Percentiles rank a stretch among this genome's conserved stretches.
These are phyloP conservation scores for Vulpes vulpes DNA, from an alignment of 2,113 vertebrate species.

Conservation along the genomic window DNA sequence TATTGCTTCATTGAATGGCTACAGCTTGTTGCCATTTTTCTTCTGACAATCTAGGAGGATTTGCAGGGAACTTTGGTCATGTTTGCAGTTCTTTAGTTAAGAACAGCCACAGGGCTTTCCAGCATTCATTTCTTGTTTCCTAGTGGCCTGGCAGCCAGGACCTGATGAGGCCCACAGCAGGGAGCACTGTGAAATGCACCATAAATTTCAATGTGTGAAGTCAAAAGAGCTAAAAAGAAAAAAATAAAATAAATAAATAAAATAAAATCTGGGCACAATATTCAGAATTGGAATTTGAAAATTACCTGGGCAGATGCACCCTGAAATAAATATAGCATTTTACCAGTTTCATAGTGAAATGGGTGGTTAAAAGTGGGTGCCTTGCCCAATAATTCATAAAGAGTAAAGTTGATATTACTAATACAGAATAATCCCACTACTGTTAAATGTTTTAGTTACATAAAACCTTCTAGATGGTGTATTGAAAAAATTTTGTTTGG, in stretches of 20 bases:
- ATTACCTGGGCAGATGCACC: background rate
- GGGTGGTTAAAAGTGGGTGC: background rate
- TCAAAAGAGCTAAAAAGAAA: constrained; percentile 84
- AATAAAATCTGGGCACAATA: constrained; percentile 8
- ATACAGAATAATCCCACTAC: constrained; percentile 12
- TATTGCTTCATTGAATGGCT: constrained; percentile 84
- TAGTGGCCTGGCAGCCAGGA: constrained; percentile 85
- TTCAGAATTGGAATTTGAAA: constrained; percentile 76
- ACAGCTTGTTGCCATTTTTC: constrained; percentile 83
- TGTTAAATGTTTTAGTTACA: constrained; percentile 14
- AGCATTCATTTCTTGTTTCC: constrained; percentile 90
- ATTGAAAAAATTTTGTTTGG: constrained; percentile 19
- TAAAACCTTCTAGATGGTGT: background rate
- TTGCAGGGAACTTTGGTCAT: constrained; percentile 82
- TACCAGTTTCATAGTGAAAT: constrained; percentile 27
- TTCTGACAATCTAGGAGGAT: constrained; percentile 81
- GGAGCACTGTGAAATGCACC: constrained; percentile 88
- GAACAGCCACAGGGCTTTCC: constrained; percentile 90
- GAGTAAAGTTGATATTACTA: constrained; percentile 20
- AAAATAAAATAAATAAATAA: background rate
- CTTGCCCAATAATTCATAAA: constrained; percentile 42
- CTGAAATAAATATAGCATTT: constrained; percentile 76
- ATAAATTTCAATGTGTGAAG: constrained; percentile 90
- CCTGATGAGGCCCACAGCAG: constrained; percentile 89
- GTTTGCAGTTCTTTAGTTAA: constrained; percentile 89